Evolutionary conservation across 2,888 invertebrate genomes (phyloP).

Genomic region (Drosophila quinaria): DNA sequence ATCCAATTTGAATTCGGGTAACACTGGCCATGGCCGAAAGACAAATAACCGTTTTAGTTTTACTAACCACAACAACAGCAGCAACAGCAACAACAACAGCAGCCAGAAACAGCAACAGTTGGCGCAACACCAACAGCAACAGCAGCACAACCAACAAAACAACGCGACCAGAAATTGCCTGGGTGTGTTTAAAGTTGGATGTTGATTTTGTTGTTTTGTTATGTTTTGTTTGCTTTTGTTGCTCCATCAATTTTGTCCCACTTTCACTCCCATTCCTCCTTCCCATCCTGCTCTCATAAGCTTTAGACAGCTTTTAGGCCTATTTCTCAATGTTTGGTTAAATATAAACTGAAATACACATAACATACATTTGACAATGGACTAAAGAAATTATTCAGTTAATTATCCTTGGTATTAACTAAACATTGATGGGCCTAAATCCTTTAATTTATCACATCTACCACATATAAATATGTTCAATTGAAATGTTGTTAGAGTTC

Average conservation of each 20-base stretch:
- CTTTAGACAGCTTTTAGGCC: neutral
- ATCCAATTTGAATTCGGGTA: constrained; percentile 58
- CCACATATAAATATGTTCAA: too few relatives aligned
- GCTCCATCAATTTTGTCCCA: neutral
- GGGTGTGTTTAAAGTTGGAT: constrained; percentile 81
- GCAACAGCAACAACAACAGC: constrained; percentile 42
- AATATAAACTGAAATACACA: too few relatives aligned
- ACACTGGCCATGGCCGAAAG: constrained; percentile 88
- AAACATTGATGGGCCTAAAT: too few relatives aligned
- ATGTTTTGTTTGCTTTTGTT: constrained; percentile 4
- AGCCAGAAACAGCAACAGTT: constrained; percentile 35
- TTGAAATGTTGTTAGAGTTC: too few relatives aligned
- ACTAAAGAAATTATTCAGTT: too few relatives aligned
- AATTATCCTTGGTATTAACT: too few relatives aligned
- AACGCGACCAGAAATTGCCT: constrained; percentile 77
- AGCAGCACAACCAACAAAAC: constrained; percentile 24
- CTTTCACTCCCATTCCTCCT: neutral
- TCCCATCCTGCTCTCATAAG: neutral
- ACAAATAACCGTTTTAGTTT: constrained; percentile 89
- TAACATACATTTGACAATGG: too few relatives aligned
- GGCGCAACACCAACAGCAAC: constrained; percentile 3
- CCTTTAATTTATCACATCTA: too few relatives aligned
- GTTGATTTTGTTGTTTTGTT: constrained; percentile 18
- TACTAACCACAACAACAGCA: constrained; percentile 86
- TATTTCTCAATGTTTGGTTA: too few relatives aligned